Percentiles rank a stretch among this genome's conserved stretches.
These are phyloP conservation scores for Mirza zaza DNA, from an alignment of 2,113 vertebrate species.

Conservation along the genomic window DNA sequence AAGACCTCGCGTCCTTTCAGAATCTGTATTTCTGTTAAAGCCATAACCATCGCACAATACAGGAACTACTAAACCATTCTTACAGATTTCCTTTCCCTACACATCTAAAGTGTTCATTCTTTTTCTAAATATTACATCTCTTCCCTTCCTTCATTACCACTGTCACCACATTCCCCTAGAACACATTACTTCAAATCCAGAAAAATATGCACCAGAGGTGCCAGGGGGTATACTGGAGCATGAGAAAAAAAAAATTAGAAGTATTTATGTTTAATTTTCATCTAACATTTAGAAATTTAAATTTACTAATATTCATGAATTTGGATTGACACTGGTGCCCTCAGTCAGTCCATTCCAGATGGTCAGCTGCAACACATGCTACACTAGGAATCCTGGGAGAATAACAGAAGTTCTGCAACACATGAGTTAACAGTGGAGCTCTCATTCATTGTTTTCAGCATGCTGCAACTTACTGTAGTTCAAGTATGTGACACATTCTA, in stretches of 20 bases:
- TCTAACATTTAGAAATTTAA: constrained; percentile 21
- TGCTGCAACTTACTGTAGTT: not conserved
- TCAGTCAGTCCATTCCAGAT: not conserved
- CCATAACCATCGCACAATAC: not conserved
- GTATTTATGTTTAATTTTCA: constrained; percentile 39
- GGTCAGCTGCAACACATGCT: not conserved
- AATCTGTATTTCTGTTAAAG: constrained; percentile 8
- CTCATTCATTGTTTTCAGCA: constrained; percentile 7
- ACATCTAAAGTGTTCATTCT: not conserved
- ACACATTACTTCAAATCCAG: not conserved
- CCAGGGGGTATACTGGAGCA: not conserved
- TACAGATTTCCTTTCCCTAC: not conserved
- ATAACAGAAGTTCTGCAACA: not conserved
- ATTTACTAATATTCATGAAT: not conserved
- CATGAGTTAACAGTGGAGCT: not conserved
- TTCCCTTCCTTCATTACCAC: not conserved
- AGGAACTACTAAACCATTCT: not conserved
- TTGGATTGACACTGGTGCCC: not conserved
- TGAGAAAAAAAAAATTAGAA: not conserved
- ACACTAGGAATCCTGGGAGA: not conserved
- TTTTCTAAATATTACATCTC: not conserved
- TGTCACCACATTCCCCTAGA: not conserved
- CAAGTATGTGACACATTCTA: not conserved
- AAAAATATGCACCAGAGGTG: not conserved
- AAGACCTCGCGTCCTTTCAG: not conserved